A percentile compares a stretch with the other conserved stretches of the same genome.
Conservation (phyloP, 1,140 invertebrate genomes). For the Hirudo medicinalis region DNA sequence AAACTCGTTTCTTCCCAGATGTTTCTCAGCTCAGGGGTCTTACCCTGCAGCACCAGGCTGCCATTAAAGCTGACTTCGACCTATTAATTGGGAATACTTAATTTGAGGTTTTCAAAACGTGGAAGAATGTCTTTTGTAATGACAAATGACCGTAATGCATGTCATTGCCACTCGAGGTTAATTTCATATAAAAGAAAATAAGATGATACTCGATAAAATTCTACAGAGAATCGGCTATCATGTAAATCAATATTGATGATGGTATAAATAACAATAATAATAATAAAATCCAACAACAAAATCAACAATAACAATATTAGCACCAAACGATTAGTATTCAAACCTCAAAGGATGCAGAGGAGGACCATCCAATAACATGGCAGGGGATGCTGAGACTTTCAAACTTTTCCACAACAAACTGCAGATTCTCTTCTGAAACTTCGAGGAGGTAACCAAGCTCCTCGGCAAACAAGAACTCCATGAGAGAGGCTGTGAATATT, state of each 20-base stretch:
- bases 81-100: slow-evolving; percentile 29
- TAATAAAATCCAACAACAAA: not conserved
- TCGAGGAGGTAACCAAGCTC: slow-evolving; percentile 86
- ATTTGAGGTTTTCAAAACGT: not conserved
- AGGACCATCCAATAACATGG: slow-evolving; percentile 56
- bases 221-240: too few relatives aligned
- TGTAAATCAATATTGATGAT: too few relatives aligned
- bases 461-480: slow-evolving; percentile 70
- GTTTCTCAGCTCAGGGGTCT: slow-evolving; percentile 54
- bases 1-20: slow-evolving; percentile 94
- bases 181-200: too few relatives aligned
- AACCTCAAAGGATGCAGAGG: not conserved
- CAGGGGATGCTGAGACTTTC: slow-evolving; percentile 50
- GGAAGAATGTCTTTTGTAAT: too few relatives aligned
- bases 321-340: too few relatives aligned
- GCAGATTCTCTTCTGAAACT: slow-evolving; percentile 47
- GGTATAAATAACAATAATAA: too few relatives aligned
- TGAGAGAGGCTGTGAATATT: slow-evolving; percentile 29
- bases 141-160: too few relatives aligned
- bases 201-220: too few relatives aligned
- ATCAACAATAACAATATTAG: too few relatives aligned
- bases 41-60: slow-evolving; percentile 49
- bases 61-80: slow-evolving; percentile 51
- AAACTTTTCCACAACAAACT: slow-evolving; percentile 52
- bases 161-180: too few relatives aligned